Evolutionary conservation across 2,888 invertebrate genomes (phyloP).

Genomic region (Melieria omissa): DNA sequence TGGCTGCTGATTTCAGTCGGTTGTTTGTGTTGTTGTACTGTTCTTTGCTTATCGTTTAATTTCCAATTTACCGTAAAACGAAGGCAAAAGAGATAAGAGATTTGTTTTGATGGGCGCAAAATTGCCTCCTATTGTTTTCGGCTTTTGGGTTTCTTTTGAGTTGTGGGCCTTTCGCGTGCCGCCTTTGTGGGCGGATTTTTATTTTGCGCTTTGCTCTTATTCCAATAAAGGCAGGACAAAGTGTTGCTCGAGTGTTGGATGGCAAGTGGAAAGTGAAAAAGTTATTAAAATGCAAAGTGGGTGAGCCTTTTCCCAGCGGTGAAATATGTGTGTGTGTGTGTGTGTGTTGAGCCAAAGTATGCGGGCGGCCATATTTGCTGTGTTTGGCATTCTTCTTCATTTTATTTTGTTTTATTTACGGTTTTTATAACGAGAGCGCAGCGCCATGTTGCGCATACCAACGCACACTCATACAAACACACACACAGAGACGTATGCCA

Average conservation of each 20-base stretch:
- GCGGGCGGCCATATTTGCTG: background rate
- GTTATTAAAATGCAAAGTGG: too few relatives aligned
- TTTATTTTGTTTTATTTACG: background rate
- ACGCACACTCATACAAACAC: background rate
- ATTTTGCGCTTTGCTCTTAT: too few relatives aligned
- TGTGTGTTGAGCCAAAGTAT: background rate
- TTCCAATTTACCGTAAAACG: background rate
- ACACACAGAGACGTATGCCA: too few relatives aligned
- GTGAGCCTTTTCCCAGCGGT: too few relatives aligned
- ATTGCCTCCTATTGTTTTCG: too few relatives aligned
- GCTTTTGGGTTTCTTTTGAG: too few relatives aligned
- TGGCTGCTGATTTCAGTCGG: background rate
- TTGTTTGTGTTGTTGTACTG: background rate
- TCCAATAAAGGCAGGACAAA: too few relatives aligned
- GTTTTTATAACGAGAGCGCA: background rate
- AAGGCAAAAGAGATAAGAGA: background rate
- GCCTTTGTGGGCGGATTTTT: too few relatives aligned
- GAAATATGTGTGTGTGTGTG: too few relatives aligned
- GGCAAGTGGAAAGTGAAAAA: too few relatives aligned
- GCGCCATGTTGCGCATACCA: background rate
- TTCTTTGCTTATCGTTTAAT: background rate
- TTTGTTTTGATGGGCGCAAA: background rate
- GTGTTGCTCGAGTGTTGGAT: too few relatives aligned
- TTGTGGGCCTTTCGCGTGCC: too few relatives aligned
- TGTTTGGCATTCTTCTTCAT: background rate